A percentile compares a stretch with the other conserved stretches of the same genome.
Evolutionary conservation across 2,797 vertebrate genomes (phyloP).

Genomic region (Galagoides demidoff): DNA sequence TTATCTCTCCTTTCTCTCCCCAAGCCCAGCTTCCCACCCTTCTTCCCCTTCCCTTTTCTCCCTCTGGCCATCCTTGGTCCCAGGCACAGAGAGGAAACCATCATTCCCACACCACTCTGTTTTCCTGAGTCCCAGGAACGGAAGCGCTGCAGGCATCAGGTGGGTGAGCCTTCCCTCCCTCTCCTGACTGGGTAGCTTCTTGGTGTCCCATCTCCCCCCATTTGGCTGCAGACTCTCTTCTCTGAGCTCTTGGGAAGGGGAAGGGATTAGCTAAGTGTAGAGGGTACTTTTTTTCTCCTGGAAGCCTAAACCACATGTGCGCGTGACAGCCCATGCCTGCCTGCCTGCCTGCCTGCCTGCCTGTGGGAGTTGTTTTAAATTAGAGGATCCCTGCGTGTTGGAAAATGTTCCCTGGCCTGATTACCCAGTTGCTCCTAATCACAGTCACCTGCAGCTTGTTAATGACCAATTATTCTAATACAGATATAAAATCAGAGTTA

Average conservation of each 20-base stretch:
- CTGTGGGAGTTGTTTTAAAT: background rate
- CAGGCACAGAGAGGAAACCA: background rate
- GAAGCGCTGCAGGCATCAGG: no score
- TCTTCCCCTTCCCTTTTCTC: no score
- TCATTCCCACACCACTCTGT: accelerated
- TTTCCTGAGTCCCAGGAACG: background rate
- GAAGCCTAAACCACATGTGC: background rate
- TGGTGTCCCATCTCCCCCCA: background rate
- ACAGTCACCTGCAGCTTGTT: background rate
- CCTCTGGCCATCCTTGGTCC: background rate
- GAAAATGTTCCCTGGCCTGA: background rate
- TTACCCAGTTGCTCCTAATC: background rate
- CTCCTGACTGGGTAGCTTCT: background rate
- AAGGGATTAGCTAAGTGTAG: background rate
- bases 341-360: background rate
- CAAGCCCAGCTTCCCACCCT: background rate
- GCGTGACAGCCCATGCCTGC: background rate
- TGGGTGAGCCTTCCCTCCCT: accelerated
- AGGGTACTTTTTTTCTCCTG: background rate
- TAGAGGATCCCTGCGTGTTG: background rate
- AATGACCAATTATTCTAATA: background rate
- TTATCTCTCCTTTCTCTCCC: no score
- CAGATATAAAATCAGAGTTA: background rate
- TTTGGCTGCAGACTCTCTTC: background rate
- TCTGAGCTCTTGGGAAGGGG: background rate